Evolutionary conservation across 1,140 invertebrate genomes (phyloP).

Genomic region (Saccostrea cuccullata): DNA sequence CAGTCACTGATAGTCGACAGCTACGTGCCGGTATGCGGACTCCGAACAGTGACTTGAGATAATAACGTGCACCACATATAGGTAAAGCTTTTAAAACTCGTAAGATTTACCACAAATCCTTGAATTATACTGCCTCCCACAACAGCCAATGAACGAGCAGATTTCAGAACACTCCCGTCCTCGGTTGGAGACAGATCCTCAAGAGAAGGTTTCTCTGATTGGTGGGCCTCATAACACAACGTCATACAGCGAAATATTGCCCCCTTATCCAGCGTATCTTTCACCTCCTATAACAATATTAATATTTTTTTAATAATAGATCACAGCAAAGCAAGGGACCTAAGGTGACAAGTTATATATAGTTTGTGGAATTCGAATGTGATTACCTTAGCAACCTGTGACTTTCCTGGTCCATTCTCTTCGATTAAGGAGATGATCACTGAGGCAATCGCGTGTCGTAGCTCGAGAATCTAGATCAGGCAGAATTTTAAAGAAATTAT

Average conservation of each 20-base stretch:
- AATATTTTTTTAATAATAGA: not conserved
- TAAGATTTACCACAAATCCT: constrained; percentile 70
- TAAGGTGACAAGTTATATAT: not conserved
- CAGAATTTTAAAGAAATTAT: not conserved
- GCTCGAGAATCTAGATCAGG: constrained; percentile 70
- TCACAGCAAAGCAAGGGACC: not conserved
- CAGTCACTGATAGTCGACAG: too few species aligned
- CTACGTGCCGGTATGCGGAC: too few species aligned
- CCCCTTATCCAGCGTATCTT: constrained; percentile 77
- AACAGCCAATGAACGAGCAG: constrained; percentile 74
- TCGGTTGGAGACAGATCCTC: constrained; percentile 61
- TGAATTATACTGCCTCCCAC: constrained; percentile 73
- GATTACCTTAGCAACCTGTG: constrained; percentile 76
- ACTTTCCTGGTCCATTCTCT: constrained; percentile 76
- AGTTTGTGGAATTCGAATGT: not conserved
- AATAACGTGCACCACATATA: too few species aligned
- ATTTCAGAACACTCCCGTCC: constrained; percentile 64
- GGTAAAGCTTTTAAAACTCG: too few species aligned
- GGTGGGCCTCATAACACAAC: constrained; percentile 74
- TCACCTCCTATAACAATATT: constrained; percentile 72
- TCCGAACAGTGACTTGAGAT: too few species aligned
- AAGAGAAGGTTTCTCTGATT: constrained; percentile 72
- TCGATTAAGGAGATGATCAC: constrained; percentile 74
- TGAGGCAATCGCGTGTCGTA: constrained; percentile 73
- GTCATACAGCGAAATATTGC: constrained; percentile 75